Conservation (phyloP, 2,888 invertebrate species). For the Protonemura montana region DNA sequence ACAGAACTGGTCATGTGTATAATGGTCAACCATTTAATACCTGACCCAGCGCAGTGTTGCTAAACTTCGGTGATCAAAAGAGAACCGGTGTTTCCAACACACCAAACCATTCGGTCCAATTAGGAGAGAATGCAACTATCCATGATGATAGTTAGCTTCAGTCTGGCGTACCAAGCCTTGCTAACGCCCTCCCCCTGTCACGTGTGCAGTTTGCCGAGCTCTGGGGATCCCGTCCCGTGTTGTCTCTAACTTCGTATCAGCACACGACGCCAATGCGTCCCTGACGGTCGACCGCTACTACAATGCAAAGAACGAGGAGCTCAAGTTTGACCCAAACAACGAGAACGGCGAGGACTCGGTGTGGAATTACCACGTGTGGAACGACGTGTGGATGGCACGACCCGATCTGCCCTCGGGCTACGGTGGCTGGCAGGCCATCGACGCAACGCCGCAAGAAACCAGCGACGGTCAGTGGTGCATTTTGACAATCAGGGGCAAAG, state of each 20-base stretch:
- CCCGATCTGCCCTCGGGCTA: conserved; percentile 79
- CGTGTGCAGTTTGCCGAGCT: conserved; percentile 73
- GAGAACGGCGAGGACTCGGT: conserved; percentile 75
- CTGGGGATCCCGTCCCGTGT: conserved; percentile 82
- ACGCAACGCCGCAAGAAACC: conserved; percentile 84
- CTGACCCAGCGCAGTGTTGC: no score
- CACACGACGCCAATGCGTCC: conserved; percentile 82
- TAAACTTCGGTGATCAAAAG: no score
- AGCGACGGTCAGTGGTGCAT: conserved; percentile 63
- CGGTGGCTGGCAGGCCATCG: conserved; percentile 91
- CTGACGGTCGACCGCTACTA: conserved; percentile 83
- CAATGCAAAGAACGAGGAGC: conserved; percentile 69
- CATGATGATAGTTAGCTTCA: no score
- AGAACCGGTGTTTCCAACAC: no score
- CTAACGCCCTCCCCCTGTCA: no score
- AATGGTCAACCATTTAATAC: no score
- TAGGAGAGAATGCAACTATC: no score
- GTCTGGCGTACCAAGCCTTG: no score
- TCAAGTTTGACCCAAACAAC: conserved; percentile 73
- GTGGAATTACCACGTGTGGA: conserved; percentile 92
- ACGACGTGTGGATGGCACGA: conserved; percentile 85
- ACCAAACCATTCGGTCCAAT: conserved; percentile 34
- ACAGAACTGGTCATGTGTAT: no score
- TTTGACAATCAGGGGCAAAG: neutral
- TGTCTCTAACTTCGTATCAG: conserved; percentile 83